These are phyloP conservation scores for Tachysurus vachellii DNA, from an alignment of 2,113 vertebrate species.

Conservation along the genomic window DNA sequence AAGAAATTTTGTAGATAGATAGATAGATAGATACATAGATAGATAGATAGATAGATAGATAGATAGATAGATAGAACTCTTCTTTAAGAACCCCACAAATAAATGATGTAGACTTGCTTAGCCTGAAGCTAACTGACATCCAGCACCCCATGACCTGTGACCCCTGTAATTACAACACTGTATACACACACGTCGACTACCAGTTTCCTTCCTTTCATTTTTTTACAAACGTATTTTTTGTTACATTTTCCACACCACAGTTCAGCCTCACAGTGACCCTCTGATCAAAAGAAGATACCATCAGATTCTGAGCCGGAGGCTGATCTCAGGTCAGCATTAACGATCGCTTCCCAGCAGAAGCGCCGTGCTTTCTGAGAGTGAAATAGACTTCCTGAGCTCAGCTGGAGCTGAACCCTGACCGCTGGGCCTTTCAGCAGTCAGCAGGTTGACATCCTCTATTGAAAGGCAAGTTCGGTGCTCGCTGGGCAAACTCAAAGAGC, in stretches of 20 bases:
- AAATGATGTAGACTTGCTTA: neutral
- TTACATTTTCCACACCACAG: neutral
- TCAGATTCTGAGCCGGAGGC: neutral
- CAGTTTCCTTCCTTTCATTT: neutral
- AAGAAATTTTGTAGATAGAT: neutral
- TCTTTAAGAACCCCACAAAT: neutral
- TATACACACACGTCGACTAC: neutral
- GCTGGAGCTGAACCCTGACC: constrained; percentile 54
- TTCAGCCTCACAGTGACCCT: neutral
- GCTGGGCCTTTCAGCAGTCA: constrained; percentile 48
- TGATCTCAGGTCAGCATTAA: constrained; percentile 26
- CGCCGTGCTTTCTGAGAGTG: constrained; percentile 10
- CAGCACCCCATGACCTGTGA: neutral
- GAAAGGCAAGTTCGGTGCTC: constrained; percentile 26
- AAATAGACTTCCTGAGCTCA: constrained; percentile 47
- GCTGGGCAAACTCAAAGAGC: constrained; percentile 45
- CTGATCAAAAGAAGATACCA: neutral
- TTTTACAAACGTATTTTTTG: neutral
- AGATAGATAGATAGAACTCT: neutral
- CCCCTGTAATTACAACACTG: neutral
- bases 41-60: neutral
- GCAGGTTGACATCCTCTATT: constrained; percentile 52
- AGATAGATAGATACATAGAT: neutral
- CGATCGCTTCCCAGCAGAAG: neutral
- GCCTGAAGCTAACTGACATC: neutral